Base-by-base conservation (phyloP, 2,797 vertebrate genomes). In the Discoglossus pictus region DNA sequence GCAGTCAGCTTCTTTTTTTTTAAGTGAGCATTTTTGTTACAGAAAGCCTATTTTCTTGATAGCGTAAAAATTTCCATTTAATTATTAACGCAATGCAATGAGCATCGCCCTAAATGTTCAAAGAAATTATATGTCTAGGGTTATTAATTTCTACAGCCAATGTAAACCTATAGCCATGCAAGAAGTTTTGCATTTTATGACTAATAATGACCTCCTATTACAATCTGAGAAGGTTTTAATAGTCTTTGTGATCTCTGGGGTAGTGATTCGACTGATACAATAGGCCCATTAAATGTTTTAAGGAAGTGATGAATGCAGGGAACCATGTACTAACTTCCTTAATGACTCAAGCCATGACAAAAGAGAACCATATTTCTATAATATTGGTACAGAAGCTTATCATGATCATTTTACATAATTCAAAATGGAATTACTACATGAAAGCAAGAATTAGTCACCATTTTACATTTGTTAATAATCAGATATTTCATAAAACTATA, bases 131-230 rank as follows among this genome's bases (percentile, higher is more conserved):
- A 47, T 34, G 60, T 62, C 51, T 42, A n/a, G 54, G 67, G 60
- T 50, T 63, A 63, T 70, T 70, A 70, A 56, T 62, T 63, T 24
- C 67, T 63, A 23, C 67, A 70, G 67, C 52, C 67, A 70, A 34
- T 42, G 67, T 63, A 50, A 70, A 70, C 67, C 40, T 61, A 63
- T 36, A 55, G 56, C 60, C 51, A 63, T 40, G 59, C 51, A 70
- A 56, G 60, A 54, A 56, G 52, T 70, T 63, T 24, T 40, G 60
- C 50, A 36, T 64, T 71, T 71, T 71, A 64, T 71, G 61, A 50
- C 43, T 71, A 50, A 71, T 71, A 70, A 70, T 46, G 60, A 70
- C 67, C 43, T 70, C 63, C 68, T 44, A 58, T 63, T 63, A 64
- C 44, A 43, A 40, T 42, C 18, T 13, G 24, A 71, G 61, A 50